Evolutionary conservation across 2,797 vertebrate genomes (phyloP).

Genomic region (Crax fasciolata): DNA sequence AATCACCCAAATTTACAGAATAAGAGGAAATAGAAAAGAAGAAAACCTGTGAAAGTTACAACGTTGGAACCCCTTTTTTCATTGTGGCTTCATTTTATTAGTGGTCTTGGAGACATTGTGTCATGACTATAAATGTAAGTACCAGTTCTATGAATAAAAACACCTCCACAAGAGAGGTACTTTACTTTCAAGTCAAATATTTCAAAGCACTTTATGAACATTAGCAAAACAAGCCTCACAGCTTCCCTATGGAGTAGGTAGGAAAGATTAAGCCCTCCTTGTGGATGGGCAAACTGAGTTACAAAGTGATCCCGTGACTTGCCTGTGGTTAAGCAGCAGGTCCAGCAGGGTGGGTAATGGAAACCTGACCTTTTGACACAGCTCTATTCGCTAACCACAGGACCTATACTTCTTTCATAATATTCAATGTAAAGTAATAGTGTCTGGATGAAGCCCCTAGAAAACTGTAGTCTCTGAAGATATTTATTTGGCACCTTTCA

Average conservation of each 20-base stretch:
- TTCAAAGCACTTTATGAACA: neutral
- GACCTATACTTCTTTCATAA: neutral
- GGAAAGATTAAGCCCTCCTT: neutral
- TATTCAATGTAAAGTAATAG: accelerated
- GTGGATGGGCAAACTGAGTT: neutral
- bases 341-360: neutral
- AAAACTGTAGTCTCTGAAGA: neutral
- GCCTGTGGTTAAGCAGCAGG: neutral
- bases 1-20: neutral
- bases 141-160: neutral
- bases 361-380: neutral
- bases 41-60: neutral
- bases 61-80: neutral
- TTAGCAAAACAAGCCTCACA: neutral
- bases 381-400: neutral
- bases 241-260: neutral
- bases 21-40: neutral
- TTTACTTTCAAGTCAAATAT: neutral
- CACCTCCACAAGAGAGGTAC: neutral
- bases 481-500: neutral
- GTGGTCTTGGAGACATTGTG: neutral
- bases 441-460: neutral
- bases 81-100: neutral
- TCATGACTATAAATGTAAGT: neutral
- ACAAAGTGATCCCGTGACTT: neutral